Evolutionary conservation across 2,888 invertebrate species (phyloP).

Genomic region (Poecilobothrus nobilitatus): DNA sequence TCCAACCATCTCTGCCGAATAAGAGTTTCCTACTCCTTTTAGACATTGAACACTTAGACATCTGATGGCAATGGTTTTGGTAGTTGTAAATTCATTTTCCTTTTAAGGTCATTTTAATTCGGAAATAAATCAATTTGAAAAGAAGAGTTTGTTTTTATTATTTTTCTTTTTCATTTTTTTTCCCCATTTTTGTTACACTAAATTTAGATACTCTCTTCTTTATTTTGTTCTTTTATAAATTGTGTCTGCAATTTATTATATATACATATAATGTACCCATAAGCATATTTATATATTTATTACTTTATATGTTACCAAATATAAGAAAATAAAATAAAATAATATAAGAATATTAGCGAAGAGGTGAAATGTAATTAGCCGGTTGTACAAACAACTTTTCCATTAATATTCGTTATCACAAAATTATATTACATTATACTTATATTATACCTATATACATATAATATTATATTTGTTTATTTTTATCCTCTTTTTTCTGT

Average conservation of each 20-base stretch:
- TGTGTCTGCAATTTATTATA: too few relatives aligned
- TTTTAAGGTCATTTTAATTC: too few relatives aligned
- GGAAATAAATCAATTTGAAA: slow-evolving; percentile 3
- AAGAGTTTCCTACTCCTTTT: too few relatives aligned
- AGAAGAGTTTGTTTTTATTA: not conserved
- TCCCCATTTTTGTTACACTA: not conserved
- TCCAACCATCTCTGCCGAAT: too few relatives aligned
- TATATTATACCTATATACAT: too few relatives aligned
- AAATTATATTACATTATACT: not conserved
- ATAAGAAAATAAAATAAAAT: too few relatives aligned
- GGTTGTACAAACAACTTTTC: slow-evolving; percentile 11
- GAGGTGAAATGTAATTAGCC: slow-evolving; percentile 7
- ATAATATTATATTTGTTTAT: not conserved
- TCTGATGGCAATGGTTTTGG: too few relatives aligned
- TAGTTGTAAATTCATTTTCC: too few relatives aligned
- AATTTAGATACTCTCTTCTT: not conserved
- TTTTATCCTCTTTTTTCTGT: not conserved
- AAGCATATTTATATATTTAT: too few relatives aligned
- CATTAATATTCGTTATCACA: slow-evolving; percentile 9
- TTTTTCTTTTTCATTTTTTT: not conserved
- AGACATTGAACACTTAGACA: too few relatives aligned
- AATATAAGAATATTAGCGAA: not conserved
- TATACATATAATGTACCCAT: too few relatives aligned
- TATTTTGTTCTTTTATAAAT: not conserved
- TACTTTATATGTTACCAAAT: too few relatives aligned